Evolutionary conservation across 2,113 vertebrate genomes (phyloP), one percentile per base, ranked within the genome.

Genomic region (Tyto alba): DNA sequence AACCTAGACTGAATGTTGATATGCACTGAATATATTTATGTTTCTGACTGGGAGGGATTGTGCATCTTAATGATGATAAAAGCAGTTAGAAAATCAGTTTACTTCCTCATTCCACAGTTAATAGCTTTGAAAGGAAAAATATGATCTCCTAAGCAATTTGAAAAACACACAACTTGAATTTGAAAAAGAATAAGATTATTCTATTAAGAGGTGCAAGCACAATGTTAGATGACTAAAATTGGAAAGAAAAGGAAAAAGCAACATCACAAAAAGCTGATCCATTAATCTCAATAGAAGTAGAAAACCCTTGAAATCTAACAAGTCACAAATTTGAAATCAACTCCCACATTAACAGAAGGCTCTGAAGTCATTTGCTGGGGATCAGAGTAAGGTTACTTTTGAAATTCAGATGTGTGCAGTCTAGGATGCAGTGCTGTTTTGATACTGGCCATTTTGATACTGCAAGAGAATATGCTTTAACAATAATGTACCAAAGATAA

Each of bases 11-110:
- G 80, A 74, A 66, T 55, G 45, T 26, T 91, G 45, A 78, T 84
- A 94, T n/a, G 38, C 26, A 71, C 17, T 78, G 48, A 94, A 87
- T 84, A 48, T 38, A 80, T 92, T 83, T 83, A 47, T 74, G 73
- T 32, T 74, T 85, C 76, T 84, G 22, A 78, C 76, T 86, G 68
- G 60, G 83, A 93, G 29, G 64, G 32, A 40, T 59, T 66, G 16
- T 38, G 45, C 83, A 83, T 81, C 59, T 59, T 93, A 91, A 94
- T 63, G 68, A 68, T 69, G 38, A 90, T 55, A 88, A 84, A 92
- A 84, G n/a, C 79, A 86, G 59, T 67, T 88, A 79, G 43, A 85
- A 88, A 94, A 92, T 45, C 82, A 88, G 75, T 83, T 95, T 90
- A 30, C 30, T 84, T 83, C 36, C 67, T 55, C 34, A 57, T 85